Evolutionary conservation across 2,797 vertebrate genomes (phyloP), one percentile per base, ranked within the genome.

Genomic region (Xenentodon cancila): DNA sequence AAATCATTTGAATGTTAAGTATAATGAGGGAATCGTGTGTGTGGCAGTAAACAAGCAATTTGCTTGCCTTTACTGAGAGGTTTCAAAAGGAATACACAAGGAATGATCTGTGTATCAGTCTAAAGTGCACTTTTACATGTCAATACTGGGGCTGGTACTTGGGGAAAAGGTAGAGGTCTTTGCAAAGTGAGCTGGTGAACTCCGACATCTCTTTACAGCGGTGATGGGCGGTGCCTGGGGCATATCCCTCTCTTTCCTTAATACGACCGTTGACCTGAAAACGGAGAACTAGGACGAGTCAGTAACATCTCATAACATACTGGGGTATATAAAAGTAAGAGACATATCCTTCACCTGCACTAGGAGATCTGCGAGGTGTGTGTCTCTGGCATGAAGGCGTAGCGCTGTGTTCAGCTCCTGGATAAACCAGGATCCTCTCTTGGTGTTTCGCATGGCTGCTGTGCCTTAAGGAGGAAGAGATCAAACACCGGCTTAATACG

Each of bases 141-240:
- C 82, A 92, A 74, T 79, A 89, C 71, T 86, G 83, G 21, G 84
- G 76, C 68, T 84, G 88, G 81, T 95, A 92, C 62, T 97, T 98
- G 21, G 98, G 98, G 84, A 98, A 99, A 56, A 99, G 90, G 90
- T 94, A 99, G 86, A 99, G 94, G 74, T 95, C 94, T 74, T 69
- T 95, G 91, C 97, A 98, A 61, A 99, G 92, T 0, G 97, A 98
- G 92, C 97, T 99, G 68, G 94, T 96, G 80, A 96, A 99, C 84
- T 99, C 97, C 0, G 98, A 98, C 98, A 99, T 99, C 91, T 99
- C 98, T 88, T 99, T 99, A 86, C 98, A 99, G 59, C 97, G 96
- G 70, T 99, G 96, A 82, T 97, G 95, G 62, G 96, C 91, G 0
- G 97, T 97, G 66, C 97, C 97, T 0, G 98, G 98, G 13, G 97